Evolutionary conservation across 2,888 invertebrate genomes (phyloP).

Genomic region (Lepidocyrtoides sp.): DNA sequence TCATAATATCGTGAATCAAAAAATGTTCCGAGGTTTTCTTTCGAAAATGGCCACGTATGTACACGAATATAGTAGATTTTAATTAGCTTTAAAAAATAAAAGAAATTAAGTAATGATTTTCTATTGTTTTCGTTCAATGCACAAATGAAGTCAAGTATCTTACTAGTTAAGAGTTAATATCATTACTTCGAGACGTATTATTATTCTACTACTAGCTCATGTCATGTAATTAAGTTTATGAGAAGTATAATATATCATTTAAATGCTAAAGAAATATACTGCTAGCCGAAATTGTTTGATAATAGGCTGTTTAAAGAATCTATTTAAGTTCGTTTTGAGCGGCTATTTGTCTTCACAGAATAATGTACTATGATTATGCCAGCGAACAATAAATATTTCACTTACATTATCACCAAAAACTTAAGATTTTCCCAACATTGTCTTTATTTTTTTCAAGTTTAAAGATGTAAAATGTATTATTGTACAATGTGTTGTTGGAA

Average conservation of each 20-base stretch:
- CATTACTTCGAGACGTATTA: not conserved
- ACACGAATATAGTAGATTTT: constrained; percentile 53
- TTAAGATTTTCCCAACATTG: too few species aligned
- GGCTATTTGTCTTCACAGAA: not conserved
- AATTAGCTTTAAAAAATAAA: constrained; percentile 72
- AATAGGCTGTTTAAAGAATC: not conserved
- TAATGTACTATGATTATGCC: not conserved
- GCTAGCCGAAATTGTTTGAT: not conserved
- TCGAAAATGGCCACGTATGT: constrained; percentile 52
- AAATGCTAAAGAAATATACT: not conserved
- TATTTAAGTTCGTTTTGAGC: not conserved
- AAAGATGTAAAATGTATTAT: too few species aligned
- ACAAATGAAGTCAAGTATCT: constrained; percentile 73
- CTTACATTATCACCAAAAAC: too few species aligned
- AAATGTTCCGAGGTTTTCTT: constrained; percentile 42
- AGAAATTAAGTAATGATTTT: constrained; percentile 56
- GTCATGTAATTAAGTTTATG: constrained; percentile 27
- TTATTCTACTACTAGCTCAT: not conserved
- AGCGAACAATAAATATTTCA: not conserved
- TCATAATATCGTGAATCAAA: constrained; percentile 29
- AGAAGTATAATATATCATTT: constrained; percentile 23
- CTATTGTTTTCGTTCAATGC: constrained; percentile 73
- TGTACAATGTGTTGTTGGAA: too few species aligned
- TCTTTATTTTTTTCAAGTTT: too few species aligned
- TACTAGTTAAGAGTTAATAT: constrained; percentile 32